Evolutionary conservation across 2,113 vertebrate species (phyloP).

Genomic region (Mionectes macconnelli): DNA sequence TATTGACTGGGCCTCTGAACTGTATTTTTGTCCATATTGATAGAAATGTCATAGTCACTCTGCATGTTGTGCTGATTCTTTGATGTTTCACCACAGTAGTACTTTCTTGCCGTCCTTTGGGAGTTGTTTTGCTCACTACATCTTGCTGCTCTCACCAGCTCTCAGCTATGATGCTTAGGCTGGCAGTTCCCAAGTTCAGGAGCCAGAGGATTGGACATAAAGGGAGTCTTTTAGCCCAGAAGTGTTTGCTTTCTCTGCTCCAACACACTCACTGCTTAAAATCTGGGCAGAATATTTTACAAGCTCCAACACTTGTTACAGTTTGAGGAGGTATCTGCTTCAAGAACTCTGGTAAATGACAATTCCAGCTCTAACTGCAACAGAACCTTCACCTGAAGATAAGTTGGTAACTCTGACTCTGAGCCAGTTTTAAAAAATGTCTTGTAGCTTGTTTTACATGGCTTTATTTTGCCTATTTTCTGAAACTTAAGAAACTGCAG

Average conservation of each 20-base stretch:
- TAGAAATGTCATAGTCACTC: background rate
- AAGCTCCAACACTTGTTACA: background rate
- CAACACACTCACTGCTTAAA: background rate
- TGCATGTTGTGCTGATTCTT: background rate
- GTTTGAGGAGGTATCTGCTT: background rate
- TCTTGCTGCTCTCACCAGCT: background rate
- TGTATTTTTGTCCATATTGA: background rate
- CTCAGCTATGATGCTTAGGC: background rate
- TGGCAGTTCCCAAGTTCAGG: background rate
- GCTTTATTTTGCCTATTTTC: background rate
- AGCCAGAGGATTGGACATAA: background rate
- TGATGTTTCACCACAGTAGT: background rate
- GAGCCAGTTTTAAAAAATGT: background rate
- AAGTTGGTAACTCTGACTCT: background rate
- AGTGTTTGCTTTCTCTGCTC: background rate
- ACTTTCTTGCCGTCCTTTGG: background rate
- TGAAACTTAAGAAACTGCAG: background rate
- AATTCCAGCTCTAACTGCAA: background rate
- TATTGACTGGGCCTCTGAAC: background rate
- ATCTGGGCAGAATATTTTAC: background rate
- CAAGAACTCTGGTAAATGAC: background rate
- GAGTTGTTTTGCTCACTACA: background rate
- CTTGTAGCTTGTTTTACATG: background rate
- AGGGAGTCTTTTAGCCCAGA: background rate
- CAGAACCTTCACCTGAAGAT: background rate